Evolutionary conservation across 2,797 vertebrate species (phyloP), one percentile per base, ranked within the genome.

Genomic region (Chloroceryle inda): DNA sequence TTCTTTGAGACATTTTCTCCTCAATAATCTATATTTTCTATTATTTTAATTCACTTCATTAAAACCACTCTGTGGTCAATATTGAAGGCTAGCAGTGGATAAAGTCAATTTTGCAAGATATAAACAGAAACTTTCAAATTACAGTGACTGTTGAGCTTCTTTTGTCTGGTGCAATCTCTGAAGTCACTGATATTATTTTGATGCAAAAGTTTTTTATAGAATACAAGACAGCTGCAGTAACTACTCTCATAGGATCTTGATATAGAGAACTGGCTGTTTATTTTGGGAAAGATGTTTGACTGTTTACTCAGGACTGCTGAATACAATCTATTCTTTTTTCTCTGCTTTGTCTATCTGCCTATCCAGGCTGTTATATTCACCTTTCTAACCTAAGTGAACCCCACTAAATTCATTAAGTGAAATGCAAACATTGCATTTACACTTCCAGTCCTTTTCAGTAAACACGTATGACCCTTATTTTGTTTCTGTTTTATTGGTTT

Each of bases 211-310:
- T 91, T 91, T 92, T 80, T 81, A 72, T 78, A 85, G 68, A 92
- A 40, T 56, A 42, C 26, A 72, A 94, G 53, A 88, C 80, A 95
- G 85, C 38, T 86, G 56, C 62, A 82, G 52, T 69, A 90, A 94
- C 88, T 85, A 50, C 5, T 79, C 79, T 55, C 31, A 44, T 47
- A 55, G 23, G 68, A 72, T 33, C 76, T 47, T 58, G 45, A 53
- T 64, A 58, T 22, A 56, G 26, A 73, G 40, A 68, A 76, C 9
- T 31, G 55, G 33, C 15, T 92, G 50, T 86, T 92, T 91, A 89
- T 92, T 95, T 88, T 50, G 31, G 85, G 73, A 84, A 82, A 76
- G 21, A 9, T 81, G 12, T 73, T 85, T 56, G 37, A 55, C 27
- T 87, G 27, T 80, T 91, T 91, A 50, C 62, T 77, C 62, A 72